phyloP scores from a whole-genome alignment of 2,888 invertebrate species.

The Rosalia funebris region DNA sequence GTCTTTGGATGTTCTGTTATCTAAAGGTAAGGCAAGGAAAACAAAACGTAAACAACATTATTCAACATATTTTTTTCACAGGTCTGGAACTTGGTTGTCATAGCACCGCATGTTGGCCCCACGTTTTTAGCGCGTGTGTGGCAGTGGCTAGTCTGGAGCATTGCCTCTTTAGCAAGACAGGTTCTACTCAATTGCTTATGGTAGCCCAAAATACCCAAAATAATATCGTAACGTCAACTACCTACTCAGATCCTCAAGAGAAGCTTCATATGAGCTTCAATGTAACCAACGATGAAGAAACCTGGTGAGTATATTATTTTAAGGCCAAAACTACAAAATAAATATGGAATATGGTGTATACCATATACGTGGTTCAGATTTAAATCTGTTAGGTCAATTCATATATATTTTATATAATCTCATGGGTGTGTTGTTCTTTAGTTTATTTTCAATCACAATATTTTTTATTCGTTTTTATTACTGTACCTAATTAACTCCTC shows the following conservation, averaged over 20 bases:
- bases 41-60: neutral
- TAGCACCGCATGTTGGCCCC: slow-evolving; percentile 94
- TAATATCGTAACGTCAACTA: slow-evolving; percentile 70
- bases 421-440: too few species aligned
- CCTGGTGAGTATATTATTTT: slow-evolving; percentile 71
- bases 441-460: too few species aligned
- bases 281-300: slow-evolving; percentile 77
- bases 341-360: too few species aligned
- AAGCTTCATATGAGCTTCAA: slow-evolving; percentile 71
- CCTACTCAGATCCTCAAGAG: slow-evolving; percentile 67
- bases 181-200: slow-evolving; percentile 73
- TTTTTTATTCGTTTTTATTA: too few species aligned
- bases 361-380: too few species aligned
- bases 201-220: slow-evolving; percentile 74
- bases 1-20: slow-evolving; percentile 90
- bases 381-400: too few species aligned
- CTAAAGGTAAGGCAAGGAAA: slow-evolving; percentile 52
- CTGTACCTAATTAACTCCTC: too few species aligned
- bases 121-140: slow-evolving; percentile 92
- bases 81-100: slow-evolving; percentile 93
- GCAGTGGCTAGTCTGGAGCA: slow-evolving; percentile 94
- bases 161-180: slow-evolving; percentile 86
- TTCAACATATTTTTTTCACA: slow-evolving; percentile 20
- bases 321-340: too few species aligned
- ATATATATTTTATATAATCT: too few species aligned